Evolutionary conservation across 2,888 invertebrate genomes (phyloP), one percentile per base, ranked within the genome.

Genomic region (Tholera decimalis): DNA sequence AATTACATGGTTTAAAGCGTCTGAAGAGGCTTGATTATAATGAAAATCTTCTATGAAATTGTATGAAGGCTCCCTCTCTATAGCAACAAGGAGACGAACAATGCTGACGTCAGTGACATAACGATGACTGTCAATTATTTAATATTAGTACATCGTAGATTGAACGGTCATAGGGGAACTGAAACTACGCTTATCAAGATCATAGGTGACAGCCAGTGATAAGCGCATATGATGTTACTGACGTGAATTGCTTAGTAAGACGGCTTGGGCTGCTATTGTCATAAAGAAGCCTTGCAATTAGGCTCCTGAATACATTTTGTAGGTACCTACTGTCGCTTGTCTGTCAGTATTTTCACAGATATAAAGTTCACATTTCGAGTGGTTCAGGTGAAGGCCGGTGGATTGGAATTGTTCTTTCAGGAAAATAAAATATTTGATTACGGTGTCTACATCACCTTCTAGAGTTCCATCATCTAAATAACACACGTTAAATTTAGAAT

Each of bases 121-220:
- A 44, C 37, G 44, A 0, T 50, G 18, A 33, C 33, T 57, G 30
- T 67, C 66, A 46, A 67, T 58, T 44, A 37, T 39, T 44, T 26
- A 7, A 18, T 20, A 30, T 9, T n/a, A 15, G n/a, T 28, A 20
- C n/a, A 66, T 44, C 28, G 44, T 57, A 63, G 43, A 66, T 44
- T 50, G 20, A 44, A 35, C 9, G 24, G 49, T 20, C 49, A 44
- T 15, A 30, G 24, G 24, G 20, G 28, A 66, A 20, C 24, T 35
- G 43, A 65, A 66, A 50, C 57, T 26, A 26, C 8, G 24, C 22
- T 56, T 68, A 68, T 46, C 58, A 30, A 67, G 64, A 53, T 53
- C 18, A 30, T 7, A 43, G 28, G 37, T 50, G 58, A 46, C 58
- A 58, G 28, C 5, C 5, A 30, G 20, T 58, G 58, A 67, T 59